Conservation (phyloP, 2,888 invertebrate species). For the Agonopterix arenella region DNA sequence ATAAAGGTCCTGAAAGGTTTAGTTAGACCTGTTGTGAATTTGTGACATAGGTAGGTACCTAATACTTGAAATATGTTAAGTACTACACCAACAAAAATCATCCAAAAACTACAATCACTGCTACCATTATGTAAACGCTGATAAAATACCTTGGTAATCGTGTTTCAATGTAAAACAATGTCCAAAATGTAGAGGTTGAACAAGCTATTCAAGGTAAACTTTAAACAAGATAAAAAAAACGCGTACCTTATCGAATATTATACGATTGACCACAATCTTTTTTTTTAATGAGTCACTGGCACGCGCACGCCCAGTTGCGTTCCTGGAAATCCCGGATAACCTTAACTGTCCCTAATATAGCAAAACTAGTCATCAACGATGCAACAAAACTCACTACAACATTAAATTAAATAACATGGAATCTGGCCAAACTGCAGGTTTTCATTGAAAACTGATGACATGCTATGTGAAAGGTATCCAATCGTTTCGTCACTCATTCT, state of each 20-base stretch:
- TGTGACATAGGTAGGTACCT: no score
- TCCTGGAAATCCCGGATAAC: constrained; percentile 35
- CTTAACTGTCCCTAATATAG: constrained; percentile 19
- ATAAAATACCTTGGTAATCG: no score
- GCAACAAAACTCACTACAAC: constrained; percentile 6
- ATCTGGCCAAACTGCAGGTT: constrained; percentile 13
- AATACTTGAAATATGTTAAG: no score
- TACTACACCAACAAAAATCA: no score
- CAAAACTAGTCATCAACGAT: neutral
- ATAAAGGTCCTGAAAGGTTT: no score
- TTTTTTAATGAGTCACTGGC: constrained; percentile 15
- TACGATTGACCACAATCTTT: neutral
- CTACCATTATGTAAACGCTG: no score
- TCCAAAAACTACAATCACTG: no score
- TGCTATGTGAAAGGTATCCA: constrained; percentile 28
- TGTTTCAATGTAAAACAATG: no score
- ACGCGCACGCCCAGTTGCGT: constrained; percentile 51
- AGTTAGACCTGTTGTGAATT: no score
- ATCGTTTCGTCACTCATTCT: constrained; percentile 17
- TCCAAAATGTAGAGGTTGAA: no score
- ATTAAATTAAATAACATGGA: constrained; percentile 8
- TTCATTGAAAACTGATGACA: constrained; percentile 18
- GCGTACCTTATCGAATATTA: neutral
- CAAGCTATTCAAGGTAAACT: no score
- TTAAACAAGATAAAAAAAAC: no score